Base-by-base conservation (phyloP, 2,113 vertebrate species). In the Anhinga rufa region DNA sequence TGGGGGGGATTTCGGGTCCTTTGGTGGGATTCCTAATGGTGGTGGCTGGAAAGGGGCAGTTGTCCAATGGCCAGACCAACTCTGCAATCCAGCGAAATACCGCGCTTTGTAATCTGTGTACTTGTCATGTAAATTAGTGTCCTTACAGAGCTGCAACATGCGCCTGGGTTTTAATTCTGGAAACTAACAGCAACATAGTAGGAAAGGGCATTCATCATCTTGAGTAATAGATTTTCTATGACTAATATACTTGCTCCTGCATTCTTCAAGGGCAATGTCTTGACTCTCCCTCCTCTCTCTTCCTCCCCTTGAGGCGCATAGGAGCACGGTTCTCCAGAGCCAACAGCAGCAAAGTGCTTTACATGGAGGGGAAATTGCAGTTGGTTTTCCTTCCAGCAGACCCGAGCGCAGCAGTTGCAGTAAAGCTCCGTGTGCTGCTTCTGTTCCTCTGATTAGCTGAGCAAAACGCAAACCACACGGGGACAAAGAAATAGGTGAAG, bases 41-140 rank as follows among this genome's bases (percentile, higher is more conserved):
- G 4, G 22, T 17, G 10, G 16, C 64, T 20, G 15, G 12, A 48
- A 79, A 46, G 36, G 74, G 40, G 28, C 49, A 4, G 14, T 19
- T 52, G 57, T 64, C 26, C 60, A 8, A 4, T 0, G 6, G 48
- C n/a, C 69, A 6, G 58, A 78, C 40, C 10, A 6, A 34, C 25
- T 19, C 75, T 6, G 20, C 18, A 9, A 14, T 4, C 75, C 48
- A 7, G 20, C 14, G 52, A 48, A 91, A 78, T 10, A 5, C 4
- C 0, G 0, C 58, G 31, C 7, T 87, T 14, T 5, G 71, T 55
- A 14, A 83, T 77, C 96, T 87, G 49, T 55, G 85, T 21, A 20
- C 79, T 88, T 78, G 92, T 80, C 94, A 61, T 92, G 97, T 92
- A 93, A 90, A 96, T 93, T 12, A 89, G 95, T 9, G 66, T 69